Percentiles rank a stretch among this genome's conserved stretches.
Conservation (phyloP, 1,140 invertebrate species). For the Drosophila willistoni region DNA sequence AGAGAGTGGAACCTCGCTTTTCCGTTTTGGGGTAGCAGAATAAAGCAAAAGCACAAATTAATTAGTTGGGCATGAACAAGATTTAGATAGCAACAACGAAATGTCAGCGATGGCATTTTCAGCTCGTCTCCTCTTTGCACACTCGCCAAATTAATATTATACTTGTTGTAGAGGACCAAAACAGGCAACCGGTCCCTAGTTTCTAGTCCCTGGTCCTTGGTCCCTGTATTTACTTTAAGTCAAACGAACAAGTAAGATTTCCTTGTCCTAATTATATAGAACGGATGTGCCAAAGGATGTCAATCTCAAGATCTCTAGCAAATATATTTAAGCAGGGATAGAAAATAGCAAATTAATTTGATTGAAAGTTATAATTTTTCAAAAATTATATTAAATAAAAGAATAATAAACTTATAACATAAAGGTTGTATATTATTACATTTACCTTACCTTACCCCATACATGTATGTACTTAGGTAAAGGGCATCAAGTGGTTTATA, state of each 20-base stretch:
- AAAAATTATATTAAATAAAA: too few relatives aligned
- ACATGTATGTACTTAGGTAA: too few relatives aligned
- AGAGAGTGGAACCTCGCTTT: not conserved
- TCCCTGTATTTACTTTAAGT: not conserved
- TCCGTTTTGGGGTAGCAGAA: not conserved
- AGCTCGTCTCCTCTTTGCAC: slow-evolving; percentile 4
- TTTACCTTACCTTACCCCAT: too few relatives aligned
- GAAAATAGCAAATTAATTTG: not conserved
- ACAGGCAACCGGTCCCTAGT: not conserved
- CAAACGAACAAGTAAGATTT: not conserved
- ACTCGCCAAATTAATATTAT: not conserved
- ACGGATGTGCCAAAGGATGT: slow-evolving; percentile 1
- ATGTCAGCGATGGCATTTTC: slow-evolving; percentile 12
- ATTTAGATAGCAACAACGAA: slow-evolving; percentile 8
- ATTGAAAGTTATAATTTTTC: too few relatives aligned
- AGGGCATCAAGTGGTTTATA: too few relatives aligned
- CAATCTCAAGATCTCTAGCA: not conserved
- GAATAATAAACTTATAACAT: too few relatives aligned
- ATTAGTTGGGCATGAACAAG: slow-evolving; percentile 12
- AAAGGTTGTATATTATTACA: too few relatives aligned
- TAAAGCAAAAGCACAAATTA: slow-evolving; percentile 5
- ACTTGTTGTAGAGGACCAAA: slow-evolving; percentile 2
- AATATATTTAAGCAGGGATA: not conserved
- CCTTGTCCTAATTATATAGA: not conserved
- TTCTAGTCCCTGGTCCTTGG: not conserved